Percentiles rank a stretch among this genome's conserved stretches.
Conservation (phyloP, 2,888 invertebrate species). For the Gymnosoma rotundatum region DNA sequence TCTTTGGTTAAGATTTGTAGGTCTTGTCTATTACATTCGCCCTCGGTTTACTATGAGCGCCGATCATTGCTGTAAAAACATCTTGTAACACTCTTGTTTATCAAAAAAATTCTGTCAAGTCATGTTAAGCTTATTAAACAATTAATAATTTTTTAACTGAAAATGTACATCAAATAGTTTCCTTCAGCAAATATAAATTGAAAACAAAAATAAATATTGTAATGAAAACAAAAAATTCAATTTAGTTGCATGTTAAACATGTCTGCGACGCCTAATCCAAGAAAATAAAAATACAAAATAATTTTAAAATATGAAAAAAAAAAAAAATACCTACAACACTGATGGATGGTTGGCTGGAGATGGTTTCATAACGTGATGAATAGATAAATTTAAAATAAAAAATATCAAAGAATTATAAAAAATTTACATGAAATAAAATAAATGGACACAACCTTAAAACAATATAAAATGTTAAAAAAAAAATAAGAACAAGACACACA, state of each 20-base stretch:
- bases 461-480: conserved; percentile 39
- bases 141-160: conserved; percentile 49
- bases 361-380: conserved; percentile 47
- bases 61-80: background rate
- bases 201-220: conserved; percentile 27
- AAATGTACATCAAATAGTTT: conserved; percentile 40
- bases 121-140: conserved; percentile 52
- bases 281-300: conserved; percentile 13
- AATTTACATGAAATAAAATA: conserved; percentile 40
- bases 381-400: conserved; percentile 32
- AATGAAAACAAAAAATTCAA: conserved; percentile 60
- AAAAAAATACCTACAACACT: conserved; percentile 30
- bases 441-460: conserved; percentile 46
- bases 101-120: conserved; percentile 50
- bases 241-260: conserved; percentile 68
- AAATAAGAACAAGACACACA: conserved; percentile 28
- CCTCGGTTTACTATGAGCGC: too few relatives aligned
- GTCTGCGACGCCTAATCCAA: conserved; percentile 63
- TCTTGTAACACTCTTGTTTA: conserved; percentile 21
- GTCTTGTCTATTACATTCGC: too few relatives aligned
- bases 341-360: conserved; percentile 52
- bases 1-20: too few relatives aligned
- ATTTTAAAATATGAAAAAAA: conserved; percentile 30
- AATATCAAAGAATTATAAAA: conserved; percentile 1
- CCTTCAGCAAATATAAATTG: conserved; percentile 17